Conservation (phyloP, 2,797 vertebrate species). For the Iguana delicatissima region DNA sequence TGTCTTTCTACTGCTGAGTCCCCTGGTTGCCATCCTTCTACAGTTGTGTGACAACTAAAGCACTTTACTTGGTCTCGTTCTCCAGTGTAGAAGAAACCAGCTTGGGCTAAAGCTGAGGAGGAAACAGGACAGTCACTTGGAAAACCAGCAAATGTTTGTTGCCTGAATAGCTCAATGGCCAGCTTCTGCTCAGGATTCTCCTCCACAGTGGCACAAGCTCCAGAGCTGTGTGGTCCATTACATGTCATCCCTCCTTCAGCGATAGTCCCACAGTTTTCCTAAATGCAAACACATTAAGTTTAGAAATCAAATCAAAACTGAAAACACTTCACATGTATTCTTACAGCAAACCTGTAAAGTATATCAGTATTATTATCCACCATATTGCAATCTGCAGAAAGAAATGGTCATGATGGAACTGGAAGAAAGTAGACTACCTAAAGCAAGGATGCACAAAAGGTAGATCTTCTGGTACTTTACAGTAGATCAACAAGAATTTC, state of each 20-base stretch:
- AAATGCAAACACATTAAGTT: conserved; percentile 68
- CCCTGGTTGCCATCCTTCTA: conserved; percentile 88
- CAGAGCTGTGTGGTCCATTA: conserved; percentile 59
- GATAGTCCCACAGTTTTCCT: conserved; percentile 61
- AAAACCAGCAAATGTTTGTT: conserved; percentile 86
- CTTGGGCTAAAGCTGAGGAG: conserved; percentile 83
- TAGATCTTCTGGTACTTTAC: background rate
- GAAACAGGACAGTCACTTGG: conserved; percentile 82
- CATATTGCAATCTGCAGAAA: background rate
- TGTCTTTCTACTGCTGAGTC: conserved; percentile 89
- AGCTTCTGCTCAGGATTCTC: conserved; percentile 73
- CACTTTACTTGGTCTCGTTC: conserved; percentile 88
- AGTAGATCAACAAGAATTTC: background rate
- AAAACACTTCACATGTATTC: background rate
- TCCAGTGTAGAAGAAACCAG: conserved; percentile 93
- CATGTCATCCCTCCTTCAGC: conserved; percentile 77
- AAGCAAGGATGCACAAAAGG: background rate
- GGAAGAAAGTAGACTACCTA: background rate
- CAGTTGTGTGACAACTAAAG: conserved; percentile 87
- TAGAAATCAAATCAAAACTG: conserved; percentile 16
- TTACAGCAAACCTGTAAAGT: background rate
- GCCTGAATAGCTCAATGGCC: conserved; percentile 80
- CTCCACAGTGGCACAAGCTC: conserved; percentile 63
- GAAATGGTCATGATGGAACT: background rate
- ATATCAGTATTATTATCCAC: background rate